Conservation (phyloP, 2,113 vertebrate species). For the Pluvianellus socialis region DNA sequence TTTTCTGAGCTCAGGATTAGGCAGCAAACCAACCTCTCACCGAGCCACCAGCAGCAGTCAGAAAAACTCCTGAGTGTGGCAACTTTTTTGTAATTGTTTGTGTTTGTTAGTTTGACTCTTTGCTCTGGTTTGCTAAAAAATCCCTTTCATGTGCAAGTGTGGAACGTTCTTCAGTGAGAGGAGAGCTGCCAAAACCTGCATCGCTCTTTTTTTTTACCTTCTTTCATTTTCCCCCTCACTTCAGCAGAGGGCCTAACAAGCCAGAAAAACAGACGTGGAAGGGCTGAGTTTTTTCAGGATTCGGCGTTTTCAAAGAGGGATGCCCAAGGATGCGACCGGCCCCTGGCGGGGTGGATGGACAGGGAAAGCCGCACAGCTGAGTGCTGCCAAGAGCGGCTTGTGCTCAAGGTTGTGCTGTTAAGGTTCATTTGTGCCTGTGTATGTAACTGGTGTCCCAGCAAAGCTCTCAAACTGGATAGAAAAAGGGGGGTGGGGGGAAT, state of each 20-base stretch:
- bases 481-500: rapidly evolving
- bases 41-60: not conserved
- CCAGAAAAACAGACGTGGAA: not conserved
- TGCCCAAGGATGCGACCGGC: not conserved
- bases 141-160: not conserved
- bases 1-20: not conserved
- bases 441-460: not conserved
- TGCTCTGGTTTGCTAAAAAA: not conserved
- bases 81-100: not conserved
- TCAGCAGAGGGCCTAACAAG: not conserved
- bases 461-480: not conserved
- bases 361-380: not conserved
- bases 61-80: not conserved
- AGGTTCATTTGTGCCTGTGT: not conserved
- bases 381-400: not conserved
- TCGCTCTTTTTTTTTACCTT: not conserved
- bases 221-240: not conserved
- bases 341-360: not conserved
- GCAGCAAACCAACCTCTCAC: not conserved
- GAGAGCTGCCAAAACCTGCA: constrained; percentile 13
- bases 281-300: not conserved
- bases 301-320: not conserved
- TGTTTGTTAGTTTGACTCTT: constrained; percentile 1
- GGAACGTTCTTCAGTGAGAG: not conserved
- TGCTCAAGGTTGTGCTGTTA: not conserved